Percentiles rank a stretch among this genome's conserved stretches.
phyloP scores from a whole-genome alignment of 2,113 vertebrate genomes.

The Chaetorhynchus papuensis region DNA sequence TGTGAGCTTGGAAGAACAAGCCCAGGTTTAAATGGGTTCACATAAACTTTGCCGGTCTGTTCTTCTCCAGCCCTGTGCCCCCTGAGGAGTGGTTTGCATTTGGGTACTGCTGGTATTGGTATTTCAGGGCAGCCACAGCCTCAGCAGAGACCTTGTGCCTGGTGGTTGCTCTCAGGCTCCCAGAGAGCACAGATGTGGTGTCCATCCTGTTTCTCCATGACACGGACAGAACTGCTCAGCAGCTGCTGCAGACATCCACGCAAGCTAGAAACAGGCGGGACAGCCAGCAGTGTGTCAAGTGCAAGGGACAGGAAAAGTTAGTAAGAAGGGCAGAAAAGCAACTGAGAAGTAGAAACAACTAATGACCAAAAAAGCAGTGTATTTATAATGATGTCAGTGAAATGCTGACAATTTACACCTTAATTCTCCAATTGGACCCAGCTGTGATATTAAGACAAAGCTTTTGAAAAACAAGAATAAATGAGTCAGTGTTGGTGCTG shows the following conservation, averaged over 20 bases:
- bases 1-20: background rate
- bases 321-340: background rate
- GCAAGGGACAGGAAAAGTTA: background rate
- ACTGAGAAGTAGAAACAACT: background rate
- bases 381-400: background rate
- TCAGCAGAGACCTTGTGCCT: background rate
- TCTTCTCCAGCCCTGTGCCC: background rate
- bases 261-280: background rate
- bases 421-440: background rate
- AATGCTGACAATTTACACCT: background rate
- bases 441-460: background rate
- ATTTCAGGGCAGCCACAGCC: background rate
- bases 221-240: background rate
- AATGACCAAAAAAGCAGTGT: background rate
- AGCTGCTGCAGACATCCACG: background rate
- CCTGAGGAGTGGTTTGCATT: background rate
- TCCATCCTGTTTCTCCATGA: background rate
- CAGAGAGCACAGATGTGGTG: background rate
- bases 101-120: rapidly evolving
- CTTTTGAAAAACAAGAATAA: background rate
- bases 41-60: background rate
- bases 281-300: background rate
- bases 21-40: background rate
- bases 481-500: background rate
- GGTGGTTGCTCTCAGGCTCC: background rate